Base-by-base conservation (phyloP, 1,140 invertebrate species). In the Ceratosolen fusciceps region DNA sequence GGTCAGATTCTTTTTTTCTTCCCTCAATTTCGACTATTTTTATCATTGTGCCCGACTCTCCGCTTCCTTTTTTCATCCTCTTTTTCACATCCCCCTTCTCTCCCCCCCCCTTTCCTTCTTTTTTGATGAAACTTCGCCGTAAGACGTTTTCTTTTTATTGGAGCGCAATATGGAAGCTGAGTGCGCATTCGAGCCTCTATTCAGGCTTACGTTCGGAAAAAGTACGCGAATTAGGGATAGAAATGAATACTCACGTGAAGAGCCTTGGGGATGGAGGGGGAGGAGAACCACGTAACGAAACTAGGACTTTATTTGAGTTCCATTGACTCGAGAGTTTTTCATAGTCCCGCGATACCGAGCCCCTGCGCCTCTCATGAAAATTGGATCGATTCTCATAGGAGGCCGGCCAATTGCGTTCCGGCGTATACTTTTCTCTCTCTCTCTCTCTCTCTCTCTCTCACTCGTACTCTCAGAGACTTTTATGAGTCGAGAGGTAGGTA, bases 1-100 rank as follows among this genome's bases (percentile, higher is more conserved):
- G 85, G 86, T 86, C 86, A 86, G 76, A 79, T 82, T 80, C 79
- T 80, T 82, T 83, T 54, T 72, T 47, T 62, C 56, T 54, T 72
- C 58, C 71, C 56, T 74, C 60, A 81, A 77, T 80, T 83, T 80
- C 68, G 68, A 73, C 67, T 54, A 62, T 29, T 24, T 62, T 62
- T 54, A 70, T 47, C 24, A 49, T 68, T 60, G 67, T 47, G 21
- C 34, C 43, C 29, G 10, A 31, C 34, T n/a, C n/a, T n/a, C n/a
- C n/a, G n/a, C n/a, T n/a, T n/a, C n/a, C n/a, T n/a, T n/a, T n/a
- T n/a, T n/a, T n/a, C n/a, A n/a, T n/a, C n/a, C n/a, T n/a, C n/a
- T n/a, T n/a, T n/a, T n/a, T n/a, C n/a, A n/a, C n/a, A n/a, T n/a
- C n/a, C n/a, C n/a, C n/a, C n/a, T n/a, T n/a, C n/a, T n/a, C n/a